Conservation (phyloP, 2,113 vertebrate species). For the Paramormyrops kingsleyae region DNA sequence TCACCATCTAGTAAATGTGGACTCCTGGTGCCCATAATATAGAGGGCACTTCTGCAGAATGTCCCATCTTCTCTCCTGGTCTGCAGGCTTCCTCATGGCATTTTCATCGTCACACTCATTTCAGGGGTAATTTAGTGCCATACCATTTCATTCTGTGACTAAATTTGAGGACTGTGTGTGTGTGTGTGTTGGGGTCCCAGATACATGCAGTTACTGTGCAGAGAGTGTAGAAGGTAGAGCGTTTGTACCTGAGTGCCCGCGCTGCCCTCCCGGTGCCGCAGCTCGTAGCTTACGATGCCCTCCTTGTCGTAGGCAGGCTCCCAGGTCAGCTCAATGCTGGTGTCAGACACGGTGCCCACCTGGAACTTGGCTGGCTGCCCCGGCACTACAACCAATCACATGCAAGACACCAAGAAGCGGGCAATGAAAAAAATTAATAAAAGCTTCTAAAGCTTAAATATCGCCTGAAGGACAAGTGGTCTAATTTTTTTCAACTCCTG, state of each 20-base stretch:
- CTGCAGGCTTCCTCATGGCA: not conserved
- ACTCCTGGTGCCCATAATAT: not conserved
- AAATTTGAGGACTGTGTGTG: not conserved
- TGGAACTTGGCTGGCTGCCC: constrained; percentile 92
- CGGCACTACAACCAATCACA: constrained; percentile 68
- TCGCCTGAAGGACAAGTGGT: not conserved
- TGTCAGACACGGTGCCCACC: constrained; percentile 84
- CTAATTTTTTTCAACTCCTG: not conserved
- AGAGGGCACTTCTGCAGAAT: not conserved
- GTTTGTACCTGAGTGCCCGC: constrained; percentile 67
- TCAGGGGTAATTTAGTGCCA: not conserved
- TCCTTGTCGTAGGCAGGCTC: constrained; percentile 83
- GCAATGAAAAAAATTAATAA: not conserved
- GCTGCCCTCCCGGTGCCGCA: constrained; percentile 74
- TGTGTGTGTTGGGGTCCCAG: not conserved
- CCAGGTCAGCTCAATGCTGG: constrained; percentile 83
- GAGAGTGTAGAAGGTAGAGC: not conserved
- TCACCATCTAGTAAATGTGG: not conserved
- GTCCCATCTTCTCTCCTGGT: not conserved
- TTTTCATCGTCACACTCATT: not conserved
- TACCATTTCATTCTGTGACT: not conserved
- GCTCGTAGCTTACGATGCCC: constrained; percentile 84
- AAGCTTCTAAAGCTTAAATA: not conserved
- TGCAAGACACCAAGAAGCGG: not conserved
- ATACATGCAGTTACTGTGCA: not conserved